Evolutionary conservation across 2,888 invertebrate species (phyloP).

Genomic region (Hypena proboscidalis): DNA sequence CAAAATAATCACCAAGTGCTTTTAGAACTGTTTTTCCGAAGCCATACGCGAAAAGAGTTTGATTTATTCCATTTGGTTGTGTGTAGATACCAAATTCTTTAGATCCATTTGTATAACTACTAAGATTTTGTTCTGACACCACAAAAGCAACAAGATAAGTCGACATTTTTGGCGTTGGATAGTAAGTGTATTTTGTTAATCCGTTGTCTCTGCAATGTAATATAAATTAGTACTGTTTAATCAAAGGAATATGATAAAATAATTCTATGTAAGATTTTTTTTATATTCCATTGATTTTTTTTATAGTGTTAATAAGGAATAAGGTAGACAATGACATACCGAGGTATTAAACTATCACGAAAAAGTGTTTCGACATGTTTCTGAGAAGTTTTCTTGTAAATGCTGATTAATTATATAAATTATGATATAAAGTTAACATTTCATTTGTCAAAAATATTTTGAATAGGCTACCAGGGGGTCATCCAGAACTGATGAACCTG

Average conservation of each 20-base stretch:
- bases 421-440: too few relatives aligned
- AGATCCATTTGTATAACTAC: slow-evolving; percentile 48
- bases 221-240: not conserved
- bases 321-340: too few relatives aligned
- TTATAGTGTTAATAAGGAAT: too few relatives aligned
- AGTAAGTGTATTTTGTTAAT: slow-evolving; percentile 86
- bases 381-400: too few relatives aligned
- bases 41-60: slow-evolving; percentile 88
- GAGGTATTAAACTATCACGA: too few relatives aligned
- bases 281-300: too few relatives aligned
- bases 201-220: slow-evolving; percentile 75
- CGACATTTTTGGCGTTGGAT: slow-evolving; percentile 88
- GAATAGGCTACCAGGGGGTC: too few relatives aligned
- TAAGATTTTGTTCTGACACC: slow-evolving; percentile 88
- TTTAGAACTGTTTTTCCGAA: slow-evolving; percentile 83
- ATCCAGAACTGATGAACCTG: too few relatives aligned
- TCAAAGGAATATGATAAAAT: not conserved
- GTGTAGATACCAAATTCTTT: slow-evolving; percentile 87
- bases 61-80: slow-evolving; percentile 87
- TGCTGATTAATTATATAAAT: too few relatives aligned
- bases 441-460: too few relatives aligned
- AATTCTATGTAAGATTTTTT: too few relatives aligned
- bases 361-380: too few relatives aligned
- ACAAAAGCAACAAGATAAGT: slow-evolving; percentile 94
- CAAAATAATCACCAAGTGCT: slow-evolving; percentile 85